Conservation (phyloP, 1,140 invertebrate genomes). For the Drosophila kanapiae region DNA sequence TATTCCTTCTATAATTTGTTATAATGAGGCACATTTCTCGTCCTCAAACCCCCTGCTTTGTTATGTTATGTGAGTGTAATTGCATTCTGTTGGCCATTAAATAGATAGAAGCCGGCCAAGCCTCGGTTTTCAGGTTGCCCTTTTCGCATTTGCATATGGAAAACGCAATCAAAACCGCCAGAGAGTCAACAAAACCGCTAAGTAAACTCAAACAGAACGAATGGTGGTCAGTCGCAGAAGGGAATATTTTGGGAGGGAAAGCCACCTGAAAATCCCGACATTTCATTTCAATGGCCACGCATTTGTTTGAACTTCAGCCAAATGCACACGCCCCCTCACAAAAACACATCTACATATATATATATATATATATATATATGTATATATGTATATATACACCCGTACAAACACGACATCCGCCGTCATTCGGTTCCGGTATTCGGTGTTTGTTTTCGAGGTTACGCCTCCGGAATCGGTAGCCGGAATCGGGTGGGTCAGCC, state of each 20-base stretch:
- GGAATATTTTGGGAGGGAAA: slow-evolving; percentile 3
- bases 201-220: slow-evolving; percentile 54
- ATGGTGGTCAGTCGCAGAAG: slow-evolving; percentile 8
- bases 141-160: slow-evolving; percentile 57
- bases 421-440: slow-evolving; percentile 44
- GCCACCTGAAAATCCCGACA: slow-evolving; percentile 46
- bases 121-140: slow-evolving; percentile 7
- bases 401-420: slow-evolving; percentile 17
- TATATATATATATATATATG: background rate
- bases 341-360: background rate
- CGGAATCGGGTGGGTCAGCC: slow-evolving; percentile 44
- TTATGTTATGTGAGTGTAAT: slow-evolving; percentile 42
- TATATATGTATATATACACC: background rate
- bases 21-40: slow-evolving; percentile 28
- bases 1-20: slow-evolving; percentile 47
- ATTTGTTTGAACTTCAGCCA: slow-evolving; percentile 42
- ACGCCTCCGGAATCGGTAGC: slow-evolving; percentile 38
- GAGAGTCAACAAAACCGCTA: slow-evolving; percentile 61
- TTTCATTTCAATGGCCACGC: slow-evolving; percentile 46
- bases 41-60: background rate
- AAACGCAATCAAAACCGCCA: slow-evolving; percentile 62
- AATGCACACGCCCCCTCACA: slow-evolving; percentile 40
- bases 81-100: slow-evolving; percentile 43
- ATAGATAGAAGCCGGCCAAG: slow-evolving; percentile 24
- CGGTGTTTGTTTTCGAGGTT: slow-evolving; percentile 45